Conservation (phyloP, 2,113 vertebrate genomes). For the Pheucticus melanocephalus region DNA sequence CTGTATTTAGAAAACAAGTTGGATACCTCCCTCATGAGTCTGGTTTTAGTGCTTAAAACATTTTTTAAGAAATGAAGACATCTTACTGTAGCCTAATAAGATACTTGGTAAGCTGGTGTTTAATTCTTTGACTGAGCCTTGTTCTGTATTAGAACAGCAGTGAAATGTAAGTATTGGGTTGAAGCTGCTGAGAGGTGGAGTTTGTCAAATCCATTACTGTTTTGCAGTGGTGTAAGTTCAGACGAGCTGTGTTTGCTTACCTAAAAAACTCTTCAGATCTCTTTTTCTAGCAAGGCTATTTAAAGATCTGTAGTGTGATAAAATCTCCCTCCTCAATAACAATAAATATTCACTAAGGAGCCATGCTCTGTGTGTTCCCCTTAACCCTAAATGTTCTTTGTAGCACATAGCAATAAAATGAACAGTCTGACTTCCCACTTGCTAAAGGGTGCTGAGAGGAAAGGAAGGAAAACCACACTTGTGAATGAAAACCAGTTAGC, state of each 20-base stretch:
- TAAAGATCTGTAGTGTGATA: not conserved
- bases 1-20: not conserved
- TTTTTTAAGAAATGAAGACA: not conserved
- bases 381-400: not conserved
- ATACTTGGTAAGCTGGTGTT: not conserved
- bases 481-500: conserved; percentile 42
- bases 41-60: not conserved
- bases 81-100: not conserved
- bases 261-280: not conserved
- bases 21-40: not conserved
- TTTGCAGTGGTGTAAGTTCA: not conserved
- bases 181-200: not conserved
- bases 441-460: conserved; percentile 17
- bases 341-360: conserved; percentile 25
- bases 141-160: not conserved
- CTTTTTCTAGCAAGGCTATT: not conserved
- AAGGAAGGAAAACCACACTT: not conserved
- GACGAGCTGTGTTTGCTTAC: not conserved
- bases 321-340: not conserved
- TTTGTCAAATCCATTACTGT: not conserved
- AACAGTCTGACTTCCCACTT: conserved; percentile 8
- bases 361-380: not conserved
- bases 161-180: not conserved
- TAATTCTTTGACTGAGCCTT: not conserved
- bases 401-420: not conserved